Conservation (phyloP, 2,113 vertebrate species). For the Cinclus mexicanus region DNA sequence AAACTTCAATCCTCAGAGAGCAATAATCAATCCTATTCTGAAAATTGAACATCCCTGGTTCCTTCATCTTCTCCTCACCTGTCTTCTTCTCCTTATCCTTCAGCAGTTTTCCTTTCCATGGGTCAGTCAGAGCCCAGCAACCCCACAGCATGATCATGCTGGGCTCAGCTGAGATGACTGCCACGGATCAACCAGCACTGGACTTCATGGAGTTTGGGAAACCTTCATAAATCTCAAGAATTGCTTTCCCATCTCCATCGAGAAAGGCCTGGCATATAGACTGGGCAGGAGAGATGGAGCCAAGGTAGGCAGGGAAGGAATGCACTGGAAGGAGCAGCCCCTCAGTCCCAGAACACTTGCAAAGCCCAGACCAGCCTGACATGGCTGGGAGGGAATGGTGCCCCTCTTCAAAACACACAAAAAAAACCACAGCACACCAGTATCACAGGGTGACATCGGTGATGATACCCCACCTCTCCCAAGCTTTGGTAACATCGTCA, state of each 20-base stretch:
- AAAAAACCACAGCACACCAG: too few species aligned
- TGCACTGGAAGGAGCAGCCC: too few species aligned
- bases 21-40: background rate
- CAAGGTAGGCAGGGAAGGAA: too few species aligned
- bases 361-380: too few species aligned
- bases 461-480: background rate
- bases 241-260: background rate
- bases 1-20: background rate
- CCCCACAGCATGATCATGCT: too few species aligned
- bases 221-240: background rate
- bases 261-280: background rate
- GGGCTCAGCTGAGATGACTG: rapidly evolving
- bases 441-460: too few species aligned
- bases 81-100: background rate
- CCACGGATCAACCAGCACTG: background rate
- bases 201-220: background rate
- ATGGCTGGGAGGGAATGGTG: too few species aligned
- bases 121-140: background rate
- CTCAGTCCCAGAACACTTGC: too few species aligned
- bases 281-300: background rate
- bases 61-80: background rate
- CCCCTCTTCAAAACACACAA: too few species aligned
- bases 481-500: background rate
- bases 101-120: background rate
- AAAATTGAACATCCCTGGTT: rapidly evolving